A percentile compares a stretch with the other conserved stretches of the same genome.
These are phyloP conservation scores for Aphelinus atriplicis DNA, from an alignment of 1,140 invertebrate genomes.

Conservation along the genomic window DNA sequence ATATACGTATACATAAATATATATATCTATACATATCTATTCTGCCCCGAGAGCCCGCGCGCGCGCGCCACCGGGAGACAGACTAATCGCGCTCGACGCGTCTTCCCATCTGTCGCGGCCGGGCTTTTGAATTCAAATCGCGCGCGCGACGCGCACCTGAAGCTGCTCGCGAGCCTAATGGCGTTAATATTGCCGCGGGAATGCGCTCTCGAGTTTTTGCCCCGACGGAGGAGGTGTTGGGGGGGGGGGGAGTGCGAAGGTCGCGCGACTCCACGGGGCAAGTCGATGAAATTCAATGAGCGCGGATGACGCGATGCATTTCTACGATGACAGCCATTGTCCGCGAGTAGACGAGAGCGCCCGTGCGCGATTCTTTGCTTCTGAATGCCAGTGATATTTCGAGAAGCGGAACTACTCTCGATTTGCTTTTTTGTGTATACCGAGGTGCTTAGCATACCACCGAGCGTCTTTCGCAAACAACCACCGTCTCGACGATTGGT, in stretches of 20 bases:
- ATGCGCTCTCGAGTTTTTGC: not conserved
- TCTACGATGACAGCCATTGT: not conserved
- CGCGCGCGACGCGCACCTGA: not conserved
- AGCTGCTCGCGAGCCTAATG: not conserved
- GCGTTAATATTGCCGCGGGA: not conserved
- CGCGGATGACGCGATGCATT: constrained; percentile 1
- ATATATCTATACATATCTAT: too few relatives aligned
- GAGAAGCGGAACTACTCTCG: too few relatives aligned
- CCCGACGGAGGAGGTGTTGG: not conserved
- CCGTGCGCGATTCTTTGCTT: too few relatives aligned
- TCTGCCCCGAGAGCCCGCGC: too few relatives aligned
- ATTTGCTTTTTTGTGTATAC: too few relatives aligned
- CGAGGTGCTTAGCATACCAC: too few relatives aligned
- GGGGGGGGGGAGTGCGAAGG: not conserved
- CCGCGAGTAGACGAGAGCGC: not conserved
- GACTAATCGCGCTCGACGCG: not conserved
- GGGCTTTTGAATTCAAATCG: constrained; percentile 1
- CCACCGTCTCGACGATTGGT: too few relatives aligned
- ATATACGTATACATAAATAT: not conserved
- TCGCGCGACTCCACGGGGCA: too few relatives aligned
- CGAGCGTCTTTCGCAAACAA: too few relatives aligned
- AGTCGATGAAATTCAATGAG: not conserved
- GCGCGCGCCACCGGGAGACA: too few relatives aligned
- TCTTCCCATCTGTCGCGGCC: not conserved
- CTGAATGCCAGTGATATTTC: too few relatives aligned